Percentiles rank a stretch among this genome's conserved stretches.
Evolutionary conservation across 2,113 vertebrate genomes (phyloP).

Genomic region (Zeus faber): DNA sequence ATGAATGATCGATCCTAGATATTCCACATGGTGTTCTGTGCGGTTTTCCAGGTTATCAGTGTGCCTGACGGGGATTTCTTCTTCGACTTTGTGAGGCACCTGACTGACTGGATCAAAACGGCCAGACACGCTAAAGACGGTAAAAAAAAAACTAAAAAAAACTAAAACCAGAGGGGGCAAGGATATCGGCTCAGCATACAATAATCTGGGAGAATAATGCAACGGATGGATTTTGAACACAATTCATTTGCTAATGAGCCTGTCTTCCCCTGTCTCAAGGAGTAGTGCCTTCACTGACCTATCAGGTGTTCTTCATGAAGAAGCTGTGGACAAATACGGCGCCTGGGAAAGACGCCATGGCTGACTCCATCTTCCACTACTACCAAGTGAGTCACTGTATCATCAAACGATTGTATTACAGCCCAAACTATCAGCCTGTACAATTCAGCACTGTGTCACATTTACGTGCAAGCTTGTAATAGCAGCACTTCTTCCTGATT

Average conservation of each 20-base stretch:
- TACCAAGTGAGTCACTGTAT: constrained; percentile 94
- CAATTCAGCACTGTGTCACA: too few relatives aligned
- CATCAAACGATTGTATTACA: too few relatives aligned
- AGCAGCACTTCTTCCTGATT: not conserved
- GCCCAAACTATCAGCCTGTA: too few relatives aligned
- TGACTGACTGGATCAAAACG: constrained; percentile 99
- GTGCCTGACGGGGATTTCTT: constrained; percentile 98
- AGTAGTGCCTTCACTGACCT: constrained; percentile 90
- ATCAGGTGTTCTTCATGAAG: constrained; percentile 99
- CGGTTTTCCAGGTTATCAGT: constrained; percentile 86
- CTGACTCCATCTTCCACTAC: constrained; percentile 97
- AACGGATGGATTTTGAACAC: too few relatives aligned
- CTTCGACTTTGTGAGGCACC: constrained; percentile 97
- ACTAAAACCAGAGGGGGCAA: not conserved
- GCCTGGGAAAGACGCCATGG: constrained; percentile 94
- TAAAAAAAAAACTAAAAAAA: constrained; percentile 46
- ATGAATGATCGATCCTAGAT: not conserved
- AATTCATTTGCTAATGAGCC: too few relatives aligned
- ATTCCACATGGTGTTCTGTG: not conserved
- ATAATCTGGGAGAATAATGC: too few relatives aligned
- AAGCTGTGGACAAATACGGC: constrained; percentile 93
- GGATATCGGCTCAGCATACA: not conserved
- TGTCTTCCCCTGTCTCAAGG: too few relatives aligned
- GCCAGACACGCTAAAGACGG: constrained; percentile 91
- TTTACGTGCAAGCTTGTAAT: too few relatives aligned